Conservation (phyloP, 64 coral and sea anemone genomes). For the Montipora sp. region DNA sequence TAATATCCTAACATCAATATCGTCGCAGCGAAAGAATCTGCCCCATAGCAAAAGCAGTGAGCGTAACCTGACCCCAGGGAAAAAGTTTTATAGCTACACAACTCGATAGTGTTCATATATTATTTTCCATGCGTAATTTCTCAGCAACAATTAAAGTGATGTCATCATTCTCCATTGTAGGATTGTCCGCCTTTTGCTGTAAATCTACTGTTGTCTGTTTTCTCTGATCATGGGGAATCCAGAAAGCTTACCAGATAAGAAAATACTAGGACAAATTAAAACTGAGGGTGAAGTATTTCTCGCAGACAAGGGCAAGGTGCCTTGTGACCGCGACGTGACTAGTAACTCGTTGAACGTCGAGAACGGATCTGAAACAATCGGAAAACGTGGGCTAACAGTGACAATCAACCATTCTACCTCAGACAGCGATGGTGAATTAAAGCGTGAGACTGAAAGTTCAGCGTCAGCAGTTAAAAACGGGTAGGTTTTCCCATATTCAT, state of each 20-base stretch:
- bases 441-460: background rate
- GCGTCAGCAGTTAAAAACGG: background rate
- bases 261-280: background rate
- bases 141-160: constrained; percentile 2
- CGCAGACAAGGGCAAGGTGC: background rate
- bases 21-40: background rate
- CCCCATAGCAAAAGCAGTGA: background rate
- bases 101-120: constrained; percentile 24
- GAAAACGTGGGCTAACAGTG: background rate
- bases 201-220: background rate
- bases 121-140: constrained; percentile 47
- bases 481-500: background rate
- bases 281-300: background rate
- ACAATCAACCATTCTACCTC: background rate
- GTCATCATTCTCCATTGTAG: background rate
- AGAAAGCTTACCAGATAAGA: constrained; percentile 2
- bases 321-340: background rate
- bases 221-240: constrained; percentile 7
- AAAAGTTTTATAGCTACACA: background rate
- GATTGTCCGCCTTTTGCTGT: background rate
- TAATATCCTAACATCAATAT: background rate
- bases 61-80: background rate
- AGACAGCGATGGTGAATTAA: background rate
- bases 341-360: background rate
- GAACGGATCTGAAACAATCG: constrained; percentile 4